Evolutionary conservation across 2,113 vertebrate species (phyloP), one percentile per base, ranked within the genome.

Genomic region (Plecotus auritus): DNA sequence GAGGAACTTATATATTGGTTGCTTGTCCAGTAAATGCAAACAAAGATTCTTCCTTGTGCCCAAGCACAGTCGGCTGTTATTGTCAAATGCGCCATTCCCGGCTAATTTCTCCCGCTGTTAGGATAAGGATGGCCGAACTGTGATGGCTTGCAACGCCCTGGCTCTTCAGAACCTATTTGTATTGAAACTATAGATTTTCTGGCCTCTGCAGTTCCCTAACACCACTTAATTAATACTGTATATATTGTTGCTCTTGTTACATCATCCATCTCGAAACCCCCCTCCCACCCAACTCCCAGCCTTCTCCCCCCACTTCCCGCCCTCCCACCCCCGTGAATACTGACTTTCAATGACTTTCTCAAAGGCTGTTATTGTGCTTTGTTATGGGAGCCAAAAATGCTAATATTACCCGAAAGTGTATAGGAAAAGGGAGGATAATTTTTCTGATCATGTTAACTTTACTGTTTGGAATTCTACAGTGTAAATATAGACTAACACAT

Each of bases 131-230:
- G n/a, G 18, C 28, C 9, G 9, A 7, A 5, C 22, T 45, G 23
- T 54, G 30, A 42, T 7, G 42, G 17, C 4, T 13, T 47, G 9
- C 9, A 7, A 8, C 1, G 4, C 22, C 17, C 17, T 4, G 2
- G 26, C 49, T 73, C 22, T 32, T 61, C 40, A 59, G 72, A 49
- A 66, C 11, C 16, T 49, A 26, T 56, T 40, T 47, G 32, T 54
- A 28, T 30, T 32, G 56, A 42, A 76, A 70, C 9, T 13, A 16
- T 47, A 13, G n/a, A 7, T 8, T 59, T 81, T 66, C 40, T 54
- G 47, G 67, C 47, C 42, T 73, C 61, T 59, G 78, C 12, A 32
- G 42, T 20, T 70, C 26, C 45, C 13, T 20, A n/a, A 49, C 30
- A 22, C 9, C 85, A 11, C 12, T 42, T 40, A 69, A 32, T 64